Base-by-base conservation (phyloP, 2,888 invertebrate genomes). In the Ametastegia equiseti region DNA sequence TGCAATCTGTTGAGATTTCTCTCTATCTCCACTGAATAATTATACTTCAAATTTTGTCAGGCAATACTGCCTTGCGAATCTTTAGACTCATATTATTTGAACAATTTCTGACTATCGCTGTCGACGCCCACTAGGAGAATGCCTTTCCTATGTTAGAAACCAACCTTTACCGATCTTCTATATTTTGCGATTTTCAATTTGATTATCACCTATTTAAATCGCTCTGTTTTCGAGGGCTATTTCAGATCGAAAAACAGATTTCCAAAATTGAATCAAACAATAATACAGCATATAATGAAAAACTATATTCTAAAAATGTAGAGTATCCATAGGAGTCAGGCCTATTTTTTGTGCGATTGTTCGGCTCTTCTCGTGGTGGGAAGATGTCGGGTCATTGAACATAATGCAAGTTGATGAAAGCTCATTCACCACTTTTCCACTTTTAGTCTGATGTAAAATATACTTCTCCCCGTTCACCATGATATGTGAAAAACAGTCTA, bases 401-500 rank as follows among this genome's bases (percentile, higher is more conserved):
- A 63, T 15, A n/a, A 36, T 33, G 13, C 63, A 63, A 63, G 63
- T 63, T 54, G 63, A 63, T 63, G 63, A 63, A 63, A 63, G 33
- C 63, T 63, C 63, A 33, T 63, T 63, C 1, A 1, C 1, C 0
- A 63, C 23, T 33, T 63, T 33, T 63, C 6, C 33, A 63, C n/a
- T 33, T n/a, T 19, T 7, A n/a, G n/a, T 2, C 13, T 54, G n/a
- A n/a, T 54, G n/a, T n/a, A 19, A 2, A 54, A 54, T 7, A 54
- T 54, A 33, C 7, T 2, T 6, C n/a, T 63, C 7, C n/a, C 23
- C 54, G 11, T 54, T 23, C 7, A 54, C 1, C 9, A 19, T 23
- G 23, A 54, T 11, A 54, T 6, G 7, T 2, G 11, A 23, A 63
- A n/a, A 63, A 63, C 33, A 33, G n/a, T n/a, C 15, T 33, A n/a